Evolutionary conservation across 2,797 vertebrate genomes (phyloP).

Genomic region (Columba guinea): DNA sequence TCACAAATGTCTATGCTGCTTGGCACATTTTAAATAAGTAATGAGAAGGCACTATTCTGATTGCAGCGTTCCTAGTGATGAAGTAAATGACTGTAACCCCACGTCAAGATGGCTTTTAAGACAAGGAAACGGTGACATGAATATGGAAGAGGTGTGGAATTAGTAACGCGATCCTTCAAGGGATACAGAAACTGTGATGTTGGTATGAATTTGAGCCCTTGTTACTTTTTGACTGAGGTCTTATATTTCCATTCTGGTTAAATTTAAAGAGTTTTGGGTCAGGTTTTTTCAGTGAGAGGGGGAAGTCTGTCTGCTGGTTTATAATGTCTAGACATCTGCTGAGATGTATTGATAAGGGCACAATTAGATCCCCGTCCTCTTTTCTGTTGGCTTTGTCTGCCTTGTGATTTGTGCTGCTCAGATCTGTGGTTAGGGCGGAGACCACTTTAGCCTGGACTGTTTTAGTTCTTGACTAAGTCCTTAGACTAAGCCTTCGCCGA

Average conservation of each 20-base stretch:
- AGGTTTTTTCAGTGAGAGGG: neutral
- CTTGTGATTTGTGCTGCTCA: neutral
- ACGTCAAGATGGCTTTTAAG: neutral
- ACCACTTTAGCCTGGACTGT: neutral
- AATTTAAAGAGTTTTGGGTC: neutral
- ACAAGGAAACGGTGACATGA: neutral
- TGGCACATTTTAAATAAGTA: neutral
- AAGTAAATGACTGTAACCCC: neutral
- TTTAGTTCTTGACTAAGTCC: too few species aligned
- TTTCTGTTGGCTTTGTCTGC: neutral
- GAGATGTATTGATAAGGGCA: neutral
- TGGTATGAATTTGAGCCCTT: neutral
- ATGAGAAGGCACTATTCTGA: neutral
- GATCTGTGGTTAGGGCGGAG: neutral
- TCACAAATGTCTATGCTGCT: neutral
- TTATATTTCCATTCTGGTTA: neutral
- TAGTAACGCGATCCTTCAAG: neutral
- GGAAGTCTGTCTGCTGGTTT: neutral
- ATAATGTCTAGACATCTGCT: neutral
- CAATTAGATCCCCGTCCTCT: neutral
- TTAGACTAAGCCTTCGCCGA: too few species aligned
- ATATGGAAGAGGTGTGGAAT: neutral
- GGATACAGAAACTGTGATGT: neutral
- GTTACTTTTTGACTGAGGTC: neutral
- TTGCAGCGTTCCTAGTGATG: neutral